These are phyloP conservation scores for Tromatobia lineatoria DNA, from an alignment of 2,888 invertebrate species.

Conservation along the genomic window DNA sequence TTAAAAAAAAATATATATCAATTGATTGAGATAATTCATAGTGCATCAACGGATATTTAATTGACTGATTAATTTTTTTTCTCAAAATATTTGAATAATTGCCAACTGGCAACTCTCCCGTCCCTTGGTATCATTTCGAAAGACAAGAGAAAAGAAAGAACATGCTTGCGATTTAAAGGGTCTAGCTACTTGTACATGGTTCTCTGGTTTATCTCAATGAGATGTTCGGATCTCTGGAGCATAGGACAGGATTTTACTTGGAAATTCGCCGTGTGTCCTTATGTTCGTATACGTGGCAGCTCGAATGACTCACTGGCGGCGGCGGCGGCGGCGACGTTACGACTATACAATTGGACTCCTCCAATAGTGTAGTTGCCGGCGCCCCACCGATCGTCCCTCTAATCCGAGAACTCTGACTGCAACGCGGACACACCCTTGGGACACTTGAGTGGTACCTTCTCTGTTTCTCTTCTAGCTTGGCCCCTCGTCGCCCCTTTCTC, in stretches of 20 bases:
- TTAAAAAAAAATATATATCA: too few species aligned
- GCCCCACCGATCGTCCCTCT: conserved; percentile 47
- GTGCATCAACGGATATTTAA: too few species aligned
- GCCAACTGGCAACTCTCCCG: background rate
- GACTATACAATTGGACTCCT: conserved; percentile 26
- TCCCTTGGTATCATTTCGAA: background rate
- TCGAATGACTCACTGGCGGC: conserved; percentile 69
- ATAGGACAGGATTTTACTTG: conserved; percentile 35
- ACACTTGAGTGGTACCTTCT: conserved; percentile 62
- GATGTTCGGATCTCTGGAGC: conserved; percentile 1
- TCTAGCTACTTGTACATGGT: conserved; percentile 1
- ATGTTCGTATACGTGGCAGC: conserved; percentile 26
- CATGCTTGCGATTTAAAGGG: conserved; percentile 9
- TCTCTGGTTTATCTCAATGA: background rate
- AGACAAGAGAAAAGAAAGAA: background rate
- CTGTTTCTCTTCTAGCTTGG: conserved; percentile 35
- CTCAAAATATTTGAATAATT: background rate
- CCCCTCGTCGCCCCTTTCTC: too few species aligned
- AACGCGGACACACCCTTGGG: conserved; percentile 67
- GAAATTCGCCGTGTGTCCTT: conserved; percentile 55
- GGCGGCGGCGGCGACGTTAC: too few species aligned
- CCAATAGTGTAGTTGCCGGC: background rate
- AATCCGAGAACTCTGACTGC: conserved; percentile 55
- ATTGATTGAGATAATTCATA: too few species aligned
- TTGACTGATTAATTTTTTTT: too few species aligned